Percentiles rank a stretch among this genome's conserved stretches.
Conservation (phyloP, 2,113 vertebrate genomes). For the Climacteris rufus region DNA sequence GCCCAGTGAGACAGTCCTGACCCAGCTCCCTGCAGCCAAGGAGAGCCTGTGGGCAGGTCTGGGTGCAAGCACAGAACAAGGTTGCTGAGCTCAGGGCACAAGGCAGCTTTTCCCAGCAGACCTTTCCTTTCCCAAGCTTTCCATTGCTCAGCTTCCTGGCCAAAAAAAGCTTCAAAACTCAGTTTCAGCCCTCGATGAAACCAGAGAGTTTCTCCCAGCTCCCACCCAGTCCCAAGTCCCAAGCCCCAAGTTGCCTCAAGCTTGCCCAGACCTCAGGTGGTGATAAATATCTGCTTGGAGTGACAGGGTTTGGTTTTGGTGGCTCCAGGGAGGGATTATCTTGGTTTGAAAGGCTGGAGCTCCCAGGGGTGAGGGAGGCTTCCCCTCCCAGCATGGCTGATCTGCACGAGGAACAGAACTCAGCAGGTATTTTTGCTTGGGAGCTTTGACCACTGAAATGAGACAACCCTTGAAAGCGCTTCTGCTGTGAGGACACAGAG, state of each 20-base stretch:
- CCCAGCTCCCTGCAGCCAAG: not conserved
- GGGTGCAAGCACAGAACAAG: fast-evolving
- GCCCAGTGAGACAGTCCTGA: not conserved
- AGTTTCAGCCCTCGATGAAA: not conserved
- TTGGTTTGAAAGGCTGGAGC: not conserved
- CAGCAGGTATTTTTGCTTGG: not conserved
- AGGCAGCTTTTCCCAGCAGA: not conserved
- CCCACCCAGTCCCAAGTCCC: not conserved
- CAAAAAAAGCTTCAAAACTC: not conserved
- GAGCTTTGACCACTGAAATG: not conserved
- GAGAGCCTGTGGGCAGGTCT: not conserved
- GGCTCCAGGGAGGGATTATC: not conserved
- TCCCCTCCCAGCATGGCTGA: not conserved
- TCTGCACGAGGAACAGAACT: not conserved
- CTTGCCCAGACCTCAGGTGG: not conserved
- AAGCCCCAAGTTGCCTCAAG: not conserved
- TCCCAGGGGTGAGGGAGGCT: not conserved
- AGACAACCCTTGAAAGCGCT: not conserved
- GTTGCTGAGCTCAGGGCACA: not conserved
- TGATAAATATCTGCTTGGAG: not conserved
- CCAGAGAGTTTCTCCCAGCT: not conserved
- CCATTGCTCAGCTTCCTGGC: not conserved
- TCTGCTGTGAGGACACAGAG: fast-evolving
- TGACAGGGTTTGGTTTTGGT: not conserved
- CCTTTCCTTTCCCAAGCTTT: not conserved